A percentile compares a stretch with the other conserved stretches of the same genome.
Evolutionary conservation across 53 echinoderm and acorn worm genomes (phyloP).

Genomic region (Temnopleurus reevesii): DNA sequence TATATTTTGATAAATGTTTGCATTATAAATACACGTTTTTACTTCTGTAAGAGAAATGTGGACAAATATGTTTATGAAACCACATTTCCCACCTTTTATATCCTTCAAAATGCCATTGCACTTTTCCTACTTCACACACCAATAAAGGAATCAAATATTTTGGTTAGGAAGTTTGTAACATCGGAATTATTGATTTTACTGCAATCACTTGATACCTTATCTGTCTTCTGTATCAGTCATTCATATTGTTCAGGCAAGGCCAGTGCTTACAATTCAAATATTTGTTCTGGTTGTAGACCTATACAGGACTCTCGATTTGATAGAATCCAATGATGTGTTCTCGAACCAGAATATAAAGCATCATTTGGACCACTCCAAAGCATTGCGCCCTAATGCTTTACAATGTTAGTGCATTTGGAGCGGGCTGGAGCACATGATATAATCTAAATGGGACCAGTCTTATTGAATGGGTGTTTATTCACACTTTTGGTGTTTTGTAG

Average conservation of each 20-base stretch:
- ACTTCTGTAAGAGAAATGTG: not conserved
- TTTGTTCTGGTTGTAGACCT: not conserved
- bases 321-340: not conserved
- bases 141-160: not conserved
- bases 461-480: not conserved
- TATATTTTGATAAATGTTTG: not conserved
- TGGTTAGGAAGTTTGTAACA: not conserved
- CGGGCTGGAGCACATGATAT: no score
- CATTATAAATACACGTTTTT: no score
- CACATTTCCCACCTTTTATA: not conserved
- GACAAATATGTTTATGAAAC: not conserved
- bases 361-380: no score
- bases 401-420: no score
- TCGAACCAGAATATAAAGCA: no score
- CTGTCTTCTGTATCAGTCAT: not conserved
- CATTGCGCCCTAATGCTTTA: no score
- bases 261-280: not conserved
- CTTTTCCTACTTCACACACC: not conserved
- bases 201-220: not conserved
- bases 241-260: not conserved
- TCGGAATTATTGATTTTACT: not conserved
- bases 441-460: no score
- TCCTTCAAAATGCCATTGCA: not conserved
- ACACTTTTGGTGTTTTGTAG: not conserved
- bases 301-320: not conserved